phyloP scores from a whole-genome alignment of 2,888 invertebrate species.

The Yponomeuta malinellus region DNA sequence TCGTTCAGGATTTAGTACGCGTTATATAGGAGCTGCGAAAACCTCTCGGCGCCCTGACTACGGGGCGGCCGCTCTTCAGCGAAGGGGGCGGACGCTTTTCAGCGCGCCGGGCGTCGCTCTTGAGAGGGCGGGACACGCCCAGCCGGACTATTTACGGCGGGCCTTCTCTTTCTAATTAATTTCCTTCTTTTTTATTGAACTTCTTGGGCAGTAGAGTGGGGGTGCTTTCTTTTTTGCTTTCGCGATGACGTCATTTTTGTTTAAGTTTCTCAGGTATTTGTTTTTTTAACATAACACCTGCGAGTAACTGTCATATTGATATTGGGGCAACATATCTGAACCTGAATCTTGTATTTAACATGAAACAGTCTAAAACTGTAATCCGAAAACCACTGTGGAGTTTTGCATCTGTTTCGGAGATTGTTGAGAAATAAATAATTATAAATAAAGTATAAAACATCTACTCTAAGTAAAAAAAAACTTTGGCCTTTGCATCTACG shows the following conservation, averaged over 20 bases:
- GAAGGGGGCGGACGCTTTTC: slow-evolving; percentile 61
- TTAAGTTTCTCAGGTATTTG: neutral
- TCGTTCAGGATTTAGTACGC: neutral
- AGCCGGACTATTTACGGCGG: slow-evolving; percentile 21
- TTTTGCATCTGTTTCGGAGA: too few species aligned
- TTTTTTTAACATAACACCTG: neutral
- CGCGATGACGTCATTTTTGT: neutral
- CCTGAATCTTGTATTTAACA: too few species aligned
- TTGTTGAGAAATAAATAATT: too few species aligned
- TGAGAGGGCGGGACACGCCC: slow-evolving; percentile 54
- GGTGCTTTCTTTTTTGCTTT: neutral
- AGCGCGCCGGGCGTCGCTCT: slow-evolving; percentile 66
- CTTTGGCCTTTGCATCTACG: too few species aligned
- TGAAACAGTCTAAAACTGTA: too few species aligned
- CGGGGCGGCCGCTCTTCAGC: slow-evolving; percentile 62
- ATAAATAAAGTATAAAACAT: too few species aligned
- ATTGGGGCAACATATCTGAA: too few species aligned
- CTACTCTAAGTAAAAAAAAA: too few species aligned
- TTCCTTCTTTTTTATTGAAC: neutral
- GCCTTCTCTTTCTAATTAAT: neutral
- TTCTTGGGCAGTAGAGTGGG: neutral
- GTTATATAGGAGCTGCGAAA: neutral
- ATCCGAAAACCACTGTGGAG: too few species aligned
- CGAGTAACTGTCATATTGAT: too few species aligned
- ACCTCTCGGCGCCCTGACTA: neutral